Percentiles rank a stretch among this genome's conserved stretches.
These are phyloP conservation scores for Cyprinodon brontotheroides DNA, from an alignment of 2,113 vertebrate species.

Conservation along the genomic window DNA sequence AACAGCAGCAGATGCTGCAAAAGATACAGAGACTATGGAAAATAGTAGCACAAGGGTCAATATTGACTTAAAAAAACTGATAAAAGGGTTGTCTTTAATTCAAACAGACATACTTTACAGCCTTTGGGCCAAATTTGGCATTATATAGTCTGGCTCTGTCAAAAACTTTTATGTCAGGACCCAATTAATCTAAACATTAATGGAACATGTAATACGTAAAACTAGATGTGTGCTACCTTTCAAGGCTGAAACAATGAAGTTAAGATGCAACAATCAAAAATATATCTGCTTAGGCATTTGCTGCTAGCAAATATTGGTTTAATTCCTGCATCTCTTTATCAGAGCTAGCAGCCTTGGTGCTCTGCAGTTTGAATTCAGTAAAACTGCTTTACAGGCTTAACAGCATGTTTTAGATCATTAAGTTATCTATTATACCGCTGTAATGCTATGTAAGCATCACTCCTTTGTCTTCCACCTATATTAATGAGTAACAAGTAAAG, in stretches of 20 bases:
- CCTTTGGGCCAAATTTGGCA: not conserved
- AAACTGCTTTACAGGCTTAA: not conserved
- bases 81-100: not conserved
- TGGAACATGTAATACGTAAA: not conserved
- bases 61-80: not conserved
- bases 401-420: not conserved
- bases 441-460: no score
- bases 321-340: not conserved
- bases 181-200: not conserved
- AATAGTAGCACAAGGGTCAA: slow-evolving; percentile 9
- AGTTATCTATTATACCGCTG: no score
- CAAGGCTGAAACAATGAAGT: not conserved
- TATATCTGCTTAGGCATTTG: not conserved
- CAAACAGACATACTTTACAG: not conserved
- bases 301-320: not conserved
- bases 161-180: not conserved
- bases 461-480: not conserved
- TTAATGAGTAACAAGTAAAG: not conserved
- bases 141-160: not conserved
- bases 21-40: slow-evolving; percentile 33
- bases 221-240: not conserved
- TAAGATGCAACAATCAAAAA: not conserved
- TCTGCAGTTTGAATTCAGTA: not conserved
- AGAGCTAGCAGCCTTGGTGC: not conserved
- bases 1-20: slow-evolving; percentile 31